Conservation (phyloP, 37 sponge, comb jelly and placozoan species). For the Crambe crambe region DNA sequence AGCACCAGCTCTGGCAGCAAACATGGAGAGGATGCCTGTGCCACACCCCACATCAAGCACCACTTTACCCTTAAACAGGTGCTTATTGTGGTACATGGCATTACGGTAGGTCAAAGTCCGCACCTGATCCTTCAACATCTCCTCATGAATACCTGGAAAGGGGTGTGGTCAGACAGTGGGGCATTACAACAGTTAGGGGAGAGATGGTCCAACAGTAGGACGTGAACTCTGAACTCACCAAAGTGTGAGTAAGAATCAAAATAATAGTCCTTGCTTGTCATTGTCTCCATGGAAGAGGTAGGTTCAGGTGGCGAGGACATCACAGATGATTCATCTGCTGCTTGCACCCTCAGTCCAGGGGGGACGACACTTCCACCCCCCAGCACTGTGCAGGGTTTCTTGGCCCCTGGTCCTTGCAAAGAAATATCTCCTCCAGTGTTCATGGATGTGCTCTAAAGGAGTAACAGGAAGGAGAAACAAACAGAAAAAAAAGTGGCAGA, state of each 20-base stretch:
- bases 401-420: conserved; percentile 24
- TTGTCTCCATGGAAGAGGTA: not conserved
- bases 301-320: not conserved
- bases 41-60: conserved; percentile 99
- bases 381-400: conserved; percentile 15
- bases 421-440: too few species aligned
- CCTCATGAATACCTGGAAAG: conserved; percentile 87
- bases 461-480: too few species aligned
- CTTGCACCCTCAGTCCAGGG: conserved; percentile 7
- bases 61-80: conserved; percentile 89
- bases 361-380: not conserved
- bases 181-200: not conserved
- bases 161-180: not conserved
- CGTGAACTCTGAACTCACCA: conserved; percentile 38
- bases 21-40: conserved; percentile 96
- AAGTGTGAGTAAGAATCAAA: conserved; percentile 99
- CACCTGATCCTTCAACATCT: conserved; percentile 97
- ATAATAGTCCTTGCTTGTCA: conserved; percentile 95
- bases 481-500: too few species aligned
- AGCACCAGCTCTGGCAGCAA: conserved; percentile 92
- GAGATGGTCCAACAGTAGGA: not conserved
- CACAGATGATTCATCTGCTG: not conserved
- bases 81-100: conserved; percentile 95
- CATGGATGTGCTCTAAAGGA: too few species aligned
- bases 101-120: conserved; percentile 94